Evolutionary conservation across 2,888 invertebrate genomes (phyloP), one percentile per base, ranked within the genome.

Genomic region (Tinea semifulvella): DNA sequence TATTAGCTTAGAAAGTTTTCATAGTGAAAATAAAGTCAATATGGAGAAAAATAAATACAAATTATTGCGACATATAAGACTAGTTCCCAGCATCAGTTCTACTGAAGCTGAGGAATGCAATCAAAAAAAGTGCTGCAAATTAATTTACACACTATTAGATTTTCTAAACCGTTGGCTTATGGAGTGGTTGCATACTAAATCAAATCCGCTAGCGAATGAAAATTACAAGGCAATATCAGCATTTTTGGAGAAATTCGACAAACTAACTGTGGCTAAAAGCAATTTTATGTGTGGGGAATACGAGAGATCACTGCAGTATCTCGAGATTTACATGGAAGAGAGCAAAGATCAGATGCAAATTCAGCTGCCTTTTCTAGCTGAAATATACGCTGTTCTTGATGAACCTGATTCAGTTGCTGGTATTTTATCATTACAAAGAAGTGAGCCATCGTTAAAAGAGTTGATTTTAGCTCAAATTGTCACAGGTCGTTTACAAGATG

Each of bases 371-470:
- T 84, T 88, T 50, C 61, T 89, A 22, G 86, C 88, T 0, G 90
- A 93, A 77, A 88, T 97, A 54, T 96, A 96, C 63, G 91, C 92
- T 0, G 84, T 91, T 48, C 66, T 98, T 49, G 91, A 94, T 64
- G 96, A 98, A 63, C 88, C 94, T 0, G 97, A 98, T 67, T 92
- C 94, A 7, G 91, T 97, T 0, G 88, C 91, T 50, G 96, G 91
- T 6, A 87, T 91, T 6, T 83, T 89, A 43, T 89, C 90, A 10
- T 84, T 92, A 50, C 88, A 93, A 57, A 84, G 88, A 46, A 85
- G 85, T 0, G 88, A 90, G 54, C 90, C 94, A 1, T 89, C 90
- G 0, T 68, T 94, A 2, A 88, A 90, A 46, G 94, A 97, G 61
- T 84, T 91, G 57, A 91, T 97, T 47, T 71, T 95, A 14, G 89